Evolutionary conservation across 2,113 vertebrate species (phyloP).

Genomic region (Solenodon paradoxus): DNA sequence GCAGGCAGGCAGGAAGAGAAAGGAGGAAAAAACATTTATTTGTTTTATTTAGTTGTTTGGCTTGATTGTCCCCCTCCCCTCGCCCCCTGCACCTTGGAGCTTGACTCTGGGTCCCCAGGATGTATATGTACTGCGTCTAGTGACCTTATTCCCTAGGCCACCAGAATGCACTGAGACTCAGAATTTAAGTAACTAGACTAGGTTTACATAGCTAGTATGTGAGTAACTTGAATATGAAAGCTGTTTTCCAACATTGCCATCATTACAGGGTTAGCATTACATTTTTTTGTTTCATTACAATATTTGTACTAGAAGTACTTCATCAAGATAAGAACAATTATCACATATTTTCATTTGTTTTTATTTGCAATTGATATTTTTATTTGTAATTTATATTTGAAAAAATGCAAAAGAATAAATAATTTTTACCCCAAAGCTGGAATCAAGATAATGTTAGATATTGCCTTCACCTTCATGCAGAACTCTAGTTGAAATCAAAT

Average conservation of each 20-base stretch:
- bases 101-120: too few species aligned
- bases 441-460: neutral
- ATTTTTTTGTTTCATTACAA: neutral
- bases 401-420: neutral
- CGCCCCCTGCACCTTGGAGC: too few species aligned
- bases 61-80: too few species aligned
- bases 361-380: neutral
- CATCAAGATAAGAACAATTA: neutral
- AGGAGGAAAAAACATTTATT: too few species aligned
- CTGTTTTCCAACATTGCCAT: neutral
- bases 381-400: neutral
- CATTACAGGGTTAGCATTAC: neutral
- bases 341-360: neutral
- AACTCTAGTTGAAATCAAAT: constrained; percentile 16
- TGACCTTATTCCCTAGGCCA: too few species aligned
- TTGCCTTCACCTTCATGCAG: neutral
- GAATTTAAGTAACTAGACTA: neutral
- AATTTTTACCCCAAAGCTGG: neutral
- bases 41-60: too few species aligned
- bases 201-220: neutral
- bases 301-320: neutral
- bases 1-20: too few species aligned
- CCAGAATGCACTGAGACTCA: neutral
- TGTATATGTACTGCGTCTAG: too few species aligned
- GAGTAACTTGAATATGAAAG: neutral